Conservation (phyloP, 1,140 invertebrate genomes). For the Rhagoletis pomonella region DNA sequence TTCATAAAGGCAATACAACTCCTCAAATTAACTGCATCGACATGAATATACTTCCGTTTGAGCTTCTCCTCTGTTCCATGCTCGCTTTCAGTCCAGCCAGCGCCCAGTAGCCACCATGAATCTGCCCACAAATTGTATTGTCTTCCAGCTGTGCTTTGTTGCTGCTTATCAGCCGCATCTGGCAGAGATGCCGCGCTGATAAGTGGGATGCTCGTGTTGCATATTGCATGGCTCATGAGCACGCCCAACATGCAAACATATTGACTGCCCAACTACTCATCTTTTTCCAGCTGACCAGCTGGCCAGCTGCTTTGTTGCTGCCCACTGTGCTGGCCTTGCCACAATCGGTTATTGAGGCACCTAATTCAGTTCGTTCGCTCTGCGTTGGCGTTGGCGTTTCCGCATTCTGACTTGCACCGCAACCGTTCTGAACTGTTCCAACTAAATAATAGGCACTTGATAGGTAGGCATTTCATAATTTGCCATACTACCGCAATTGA, state of each 20-base stretch:
- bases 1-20: no score
- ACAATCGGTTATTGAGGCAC: not conserved
- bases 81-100: not conserved
- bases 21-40: no score
- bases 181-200: slow-evolving; percentile 45
- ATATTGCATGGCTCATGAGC: slow-evolving; percentile 13
- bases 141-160: slow-evolving; percentile 25
- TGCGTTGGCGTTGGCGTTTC: slow-evolving; percentile 13
- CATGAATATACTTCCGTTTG: not conserved
- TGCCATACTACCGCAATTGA: not conserved
- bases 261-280: not conserved
- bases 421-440: not conserved
- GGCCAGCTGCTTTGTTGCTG: not conserved
- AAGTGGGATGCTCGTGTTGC: slow-evolving; percentile 25
- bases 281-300: no score
- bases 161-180: slow-evolving; percentile 25
- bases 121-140: slow-evolving; percentile 34
- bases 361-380: not conserved
- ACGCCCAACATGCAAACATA: not conserved
- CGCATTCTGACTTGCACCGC: slow-evolving; percentile 29
- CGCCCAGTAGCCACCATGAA: not conserved
- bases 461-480: slow-evolving; percentile 21
- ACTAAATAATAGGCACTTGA: not conserved
- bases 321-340: not conserved
- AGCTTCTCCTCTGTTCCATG: not conserved